Evolutionary conservation across 2,888 invertebrate genomes (phyloP).

Genomic region (Tetanocera ferruginea): DNA sequence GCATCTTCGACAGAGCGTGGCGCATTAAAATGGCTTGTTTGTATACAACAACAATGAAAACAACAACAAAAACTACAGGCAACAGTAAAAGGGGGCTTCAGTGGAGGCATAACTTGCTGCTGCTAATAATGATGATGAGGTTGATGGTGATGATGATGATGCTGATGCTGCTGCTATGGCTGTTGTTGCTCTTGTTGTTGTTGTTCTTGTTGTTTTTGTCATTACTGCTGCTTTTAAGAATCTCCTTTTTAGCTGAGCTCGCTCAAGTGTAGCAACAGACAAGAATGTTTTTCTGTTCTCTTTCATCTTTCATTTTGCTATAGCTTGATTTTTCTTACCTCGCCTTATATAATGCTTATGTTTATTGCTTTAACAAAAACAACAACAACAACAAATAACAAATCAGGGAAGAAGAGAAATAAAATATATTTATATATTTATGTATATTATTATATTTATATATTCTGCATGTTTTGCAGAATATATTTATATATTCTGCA

Average conservation of each 20-base stretch:
- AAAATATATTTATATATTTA: neutral
- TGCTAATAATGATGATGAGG: neutral
- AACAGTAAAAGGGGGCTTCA: neutral
- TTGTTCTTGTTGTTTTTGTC: too few species aligned
- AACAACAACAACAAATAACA: neutral
- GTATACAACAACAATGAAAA: conserved; percentile 1
- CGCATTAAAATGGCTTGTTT: conserved; percentile 8
- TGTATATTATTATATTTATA: neutral
- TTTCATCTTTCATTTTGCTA: neutral
- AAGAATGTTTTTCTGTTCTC: neutral
- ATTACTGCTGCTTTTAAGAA: neutral
- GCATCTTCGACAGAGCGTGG: conserved; percentile 22
- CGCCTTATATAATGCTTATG: neutral
- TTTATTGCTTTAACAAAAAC: neutral
- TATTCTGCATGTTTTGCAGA: neutral
- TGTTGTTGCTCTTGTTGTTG: neutral
- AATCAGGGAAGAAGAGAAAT: neutral
- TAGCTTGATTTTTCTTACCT: neutral
- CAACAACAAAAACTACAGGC: neutral
- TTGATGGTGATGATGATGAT: too few species aligned
- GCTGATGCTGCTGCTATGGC: neutral
- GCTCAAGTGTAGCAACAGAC: neutral
- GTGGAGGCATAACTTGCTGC: neutral
- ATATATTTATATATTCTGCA: too few species aligned
- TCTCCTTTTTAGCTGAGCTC: neutral